These are phyloP conservation scores for Mohoua ochrocephala DNA, from an alignment of 2,113 vertebrate species.

Conservation along the genomic window DNA sequence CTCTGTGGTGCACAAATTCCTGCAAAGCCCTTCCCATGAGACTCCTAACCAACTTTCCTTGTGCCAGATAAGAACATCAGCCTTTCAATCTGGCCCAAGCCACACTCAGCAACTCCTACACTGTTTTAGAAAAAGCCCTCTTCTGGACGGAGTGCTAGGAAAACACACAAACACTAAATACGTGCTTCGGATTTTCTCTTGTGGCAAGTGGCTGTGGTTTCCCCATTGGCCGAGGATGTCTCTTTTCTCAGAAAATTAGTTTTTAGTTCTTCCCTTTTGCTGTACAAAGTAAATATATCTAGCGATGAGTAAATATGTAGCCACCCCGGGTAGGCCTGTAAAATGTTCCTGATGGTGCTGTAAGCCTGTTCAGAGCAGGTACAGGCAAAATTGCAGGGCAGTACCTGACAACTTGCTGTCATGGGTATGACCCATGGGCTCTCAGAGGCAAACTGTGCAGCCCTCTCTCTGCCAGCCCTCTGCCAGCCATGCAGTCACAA, in stretches of 20 bases:
- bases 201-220: background rate
- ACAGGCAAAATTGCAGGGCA: too few species aligned
- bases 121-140: background rate
- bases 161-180: background rate
- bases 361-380: background rate
- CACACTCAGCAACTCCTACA: background rate
- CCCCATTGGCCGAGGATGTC: background rate
- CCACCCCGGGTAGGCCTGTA: background rate
- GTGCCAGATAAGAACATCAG: background rate
- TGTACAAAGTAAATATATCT: background rate
- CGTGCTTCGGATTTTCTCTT: background rate
- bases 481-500: accelerated
- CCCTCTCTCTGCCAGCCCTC: background rate
- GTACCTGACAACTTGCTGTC: background rate
- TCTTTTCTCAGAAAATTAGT: background rate
- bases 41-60: background rate
- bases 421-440: accelerated
- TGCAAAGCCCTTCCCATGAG: background rate
- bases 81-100: background rate
- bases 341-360: background rate
- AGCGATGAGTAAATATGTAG: background rate
- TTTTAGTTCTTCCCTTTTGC: background rate
- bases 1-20: background rate
- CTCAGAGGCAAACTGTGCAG: background rate
- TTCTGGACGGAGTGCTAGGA: background rate